phyloP scores from a whole-genome alignment of 2,888 invertebrate genomes.

The Ephialtes manifestator region DNA sequence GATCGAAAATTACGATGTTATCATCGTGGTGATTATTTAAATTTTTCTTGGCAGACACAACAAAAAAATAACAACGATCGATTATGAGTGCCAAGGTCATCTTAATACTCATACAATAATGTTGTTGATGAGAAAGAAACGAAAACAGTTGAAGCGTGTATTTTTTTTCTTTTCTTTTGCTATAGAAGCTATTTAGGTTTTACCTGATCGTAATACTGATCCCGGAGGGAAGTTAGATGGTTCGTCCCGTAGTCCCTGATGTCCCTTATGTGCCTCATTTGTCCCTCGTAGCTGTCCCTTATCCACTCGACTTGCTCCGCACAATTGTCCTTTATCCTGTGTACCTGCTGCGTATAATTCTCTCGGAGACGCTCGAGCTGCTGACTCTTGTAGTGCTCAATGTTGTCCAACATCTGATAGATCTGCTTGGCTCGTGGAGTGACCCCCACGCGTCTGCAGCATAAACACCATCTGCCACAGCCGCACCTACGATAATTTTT shows the following conservation, averaged over 20 bases:
- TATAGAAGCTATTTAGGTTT: conserved; percentile 47
- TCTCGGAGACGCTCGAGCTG: conserved; percentile 95
- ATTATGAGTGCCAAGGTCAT: background rate
- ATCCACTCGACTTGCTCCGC: conserved; percentile 98
- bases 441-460: conserved; percentile 90
- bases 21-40: background rate
- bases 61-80: background rate
- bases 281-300: conserved; percentile 95
- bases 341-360: conserved; percentile 97
- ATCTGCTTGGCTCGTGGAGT: conserved; percentile 94
- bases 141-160: background rate
- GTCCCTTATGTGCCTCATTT: conserved; percentile 94
- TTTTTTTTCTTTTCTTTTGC: background rate
- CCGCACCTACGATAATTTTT: conserved; percentile 89
- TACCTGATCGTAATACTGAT: conserved; percentile 98
- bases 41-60: background rate
- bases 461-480: conserved; percentile 91
- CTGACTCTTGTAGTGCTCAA: conserved; percentile 95
- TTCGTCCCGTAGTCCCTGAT: conserved; percentile 97
- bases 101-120: background rate
- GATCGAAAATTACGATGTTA: conserved; percentile 41
- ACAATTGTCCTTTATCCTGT: conserved; percentile 97
- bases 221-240: conserved; percentile 94
- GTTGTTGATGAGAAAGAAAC: background rate
- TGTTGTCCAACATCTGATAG: conserved; percentile 95